A percentile compares a stretch with the other conserved stretches of the same genome.
Evolutionary conservation across 2,113 vertebrate species (phyloP).

Genomic region (Dipodomys stephensi): DNA sequence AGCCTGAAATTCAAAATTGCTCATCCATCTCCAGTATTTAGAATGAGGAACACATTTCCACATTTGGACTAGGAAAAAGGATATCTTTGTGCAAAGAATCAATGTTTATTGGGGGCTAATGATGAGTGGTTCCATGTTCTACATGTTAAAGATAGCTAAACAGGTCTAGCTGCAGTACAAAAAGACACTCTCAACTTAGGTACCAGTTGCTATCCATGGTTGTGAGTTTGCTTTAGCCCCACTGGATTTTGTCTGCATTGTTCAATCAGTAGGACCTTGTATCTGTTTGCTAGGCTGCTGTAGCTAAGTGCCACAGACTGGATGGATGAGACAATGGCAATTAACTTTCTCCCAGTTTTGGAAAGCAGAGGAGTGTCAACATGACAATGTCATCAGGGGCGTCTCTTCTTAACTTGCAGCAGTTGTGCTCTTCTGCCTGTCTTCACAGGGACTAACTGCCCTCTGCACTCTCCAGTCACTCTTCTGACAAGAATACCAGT

Average conservation of each 20-base stretch:
- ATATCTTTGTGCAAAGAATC: not conserved
- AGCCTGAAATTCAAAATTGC: not conserved
- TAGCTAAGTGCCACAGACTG: not conserved
- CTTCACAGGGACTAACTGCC: not conserved
- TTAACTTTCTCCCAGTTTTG: not conserved
- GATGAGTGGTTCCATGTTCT: not conserved
- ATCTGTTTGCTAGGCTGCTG: not conserved
- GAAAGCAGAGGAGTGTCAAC: not conserved
- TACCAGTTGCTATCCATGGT: not conserved
- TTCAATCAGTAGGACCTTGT: slow-evolving; percentile 7
- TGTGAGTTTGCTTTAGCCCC: not conserved
- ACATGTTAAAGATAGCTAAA: not conserved
- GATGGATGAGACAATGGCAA: not conserved
- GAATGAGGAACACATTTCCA: not conserved
- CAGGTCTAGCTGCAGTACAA: not conserved
- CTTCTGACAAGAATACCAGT: not conserved
- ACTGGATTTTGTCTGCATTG: not conserved
- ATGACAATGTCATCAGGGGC: not conserved
- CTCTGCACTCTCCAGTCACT: not conserved
- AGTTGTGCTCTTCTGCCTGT: not conserved
- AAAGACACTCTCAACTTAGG: not conserved
- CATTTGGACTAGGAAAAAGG: not conserved
- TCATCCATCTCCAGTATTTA: not conserved
- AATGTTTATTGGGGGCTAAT: not conserved
- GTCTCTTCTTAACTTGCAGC: not conserved